These are phyloP conservation scores for Orthosia cruda DNA, from an alignment of 2,888 invertebrate species.

Conservation along the genomic window DNA sequence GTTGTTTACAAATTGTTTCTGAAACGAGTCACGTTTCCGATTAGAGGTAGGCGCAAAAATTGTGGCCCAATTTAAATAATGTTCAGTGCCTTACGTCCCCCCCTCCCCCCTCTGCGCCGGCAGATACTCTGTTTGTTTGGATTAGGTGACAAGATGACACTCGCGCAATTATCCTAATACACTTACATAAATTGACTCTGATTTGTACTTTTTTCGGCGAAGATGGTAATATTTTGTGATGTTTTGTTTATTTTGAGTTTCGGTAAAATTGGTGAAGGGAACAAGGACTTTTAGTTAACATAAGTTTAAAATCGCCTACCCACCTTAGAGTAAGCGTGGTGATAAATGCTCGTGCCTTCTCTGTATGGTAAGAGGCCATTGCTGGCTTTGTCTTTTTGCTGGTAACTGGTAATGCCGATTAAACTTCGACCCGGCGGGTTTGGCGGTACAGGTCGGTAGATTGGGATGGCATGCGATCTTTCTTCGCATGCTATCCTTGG, in stretches of 20 bases:
- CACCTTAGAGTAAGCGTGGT: too few relatives aligned
- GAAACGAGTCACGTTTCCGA: conserved; percentile 76
- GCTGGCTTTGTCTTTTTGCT: too few relatives aligned
- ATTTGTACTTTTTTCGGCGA: conserved; percentile 33
- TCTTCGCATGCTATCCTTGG: too few relatives aligned
- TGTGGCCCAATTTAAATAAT: conserved; percentile 81
- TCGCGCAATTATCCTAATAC: conserved; percentile 57
- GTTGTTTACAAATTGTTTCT: conserved; percentile 84
- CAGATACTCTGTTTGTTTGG: conserved; percentile 63
- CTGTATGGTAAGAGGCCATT: too few relatives aligned
- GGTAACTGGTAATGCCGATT: too few relatives aligned
- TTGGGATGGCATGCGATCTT: too few relatives aligned
- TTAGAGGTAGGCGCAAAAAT: conserved; percentile 78
- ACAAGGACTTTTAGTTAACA: too few relatives aligned
- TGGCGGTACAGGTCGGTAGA: too few relatives aligned
- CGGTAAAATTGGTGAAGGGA: too few relatives aligned
- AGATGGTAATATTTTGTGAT: conserved; percentile 6
- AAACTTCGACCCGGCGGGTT: too few relatives aligned
- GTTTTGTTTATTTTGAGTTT: background rate
- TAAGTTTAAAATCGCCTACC: too few relatives aligned
- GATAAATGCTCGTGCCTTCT: too few relatives aligned
- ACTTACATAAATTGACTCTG: conserved; percentile 53
- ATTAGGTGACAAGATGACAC: conserved; percentile 63
- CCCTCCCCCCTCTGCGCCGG: conserved; percentile 10
- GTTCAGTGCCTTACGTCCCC: conserved; percentile 66